These are phyloP conservation scores for Drosophila sulfurigaster DNA, from an alignment of 1,140 invertebrate species.

Conservation along the genomic window DNA sequence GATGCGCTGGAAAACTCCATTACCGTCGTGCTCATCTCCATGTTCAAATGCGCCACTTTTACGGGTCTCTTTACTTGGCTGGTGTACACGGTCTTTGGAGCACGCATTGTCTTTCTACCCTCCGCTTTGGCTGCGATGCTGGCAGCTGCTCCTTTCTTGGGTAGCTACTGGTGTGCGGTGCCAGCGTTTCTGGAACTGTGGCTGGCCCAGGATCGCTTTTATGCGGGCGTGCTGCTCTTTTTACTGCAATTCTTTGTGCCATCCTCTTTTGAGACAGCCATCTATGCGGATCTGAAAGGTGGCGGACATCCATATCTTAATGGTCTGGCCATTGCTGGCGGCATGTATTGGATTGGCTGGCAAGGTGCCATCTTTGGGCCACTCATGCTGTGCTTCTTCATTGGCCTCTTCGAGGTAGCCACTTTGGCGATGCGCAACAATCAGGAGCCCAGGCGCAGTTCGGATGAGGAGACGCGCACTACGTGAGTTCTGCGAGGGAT, in stretches of 20 bases:
- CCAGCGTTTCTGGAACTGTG: conserved; percentile 97
- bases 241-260: conserved; percentile 94
- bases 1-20: conserved; percentile 89
- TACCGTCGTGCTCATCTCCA: conserved; percentile 95
- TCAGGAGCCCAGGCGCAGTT: conserved; percentile 76
- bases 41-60: conserved; percentile 98
- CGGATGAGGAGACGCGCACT: conserved; percentile 77
- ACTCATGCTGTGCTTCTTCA: conserved; percentile 91
- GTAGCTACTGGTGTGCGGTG: conserved; percentile 96
- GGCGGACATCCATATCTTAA: conserved; percentile 99
- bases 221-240: conserved; percentile 91
- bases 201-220: conserved; percentile 93
- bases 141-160: conserved; percentile 97
- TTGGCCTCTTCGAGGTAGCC: conserved; percentile 83
- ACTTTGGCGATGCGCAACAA: conserved; percentile 75
- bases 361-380: conserved; percentile 99
- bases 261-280: conserved; percentile 96
- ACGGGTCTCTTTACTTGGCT: conserved; percentile 99
- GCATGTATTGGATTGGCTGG: conserved; percentile 97
- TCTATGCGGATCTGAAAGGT: conserved; percentile 98
- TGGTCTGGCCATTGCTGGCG: conserved; percentile 98
- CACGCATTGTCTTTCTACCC: conserved; percentile 97
- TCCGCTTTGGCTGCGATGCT: conserved; percentile 96
- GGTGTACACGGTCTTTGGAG: conserved; percentile 97
- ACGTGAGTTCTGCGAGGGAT: conserved; percentile 69